Percentiles rank a stretch among this genome's conserved stretches.
These are phyloP conservation scores for Anser cygnoides DNA, from an alignment of 2,113 vertebrate species.

Conservation along the genomic window DNA sequence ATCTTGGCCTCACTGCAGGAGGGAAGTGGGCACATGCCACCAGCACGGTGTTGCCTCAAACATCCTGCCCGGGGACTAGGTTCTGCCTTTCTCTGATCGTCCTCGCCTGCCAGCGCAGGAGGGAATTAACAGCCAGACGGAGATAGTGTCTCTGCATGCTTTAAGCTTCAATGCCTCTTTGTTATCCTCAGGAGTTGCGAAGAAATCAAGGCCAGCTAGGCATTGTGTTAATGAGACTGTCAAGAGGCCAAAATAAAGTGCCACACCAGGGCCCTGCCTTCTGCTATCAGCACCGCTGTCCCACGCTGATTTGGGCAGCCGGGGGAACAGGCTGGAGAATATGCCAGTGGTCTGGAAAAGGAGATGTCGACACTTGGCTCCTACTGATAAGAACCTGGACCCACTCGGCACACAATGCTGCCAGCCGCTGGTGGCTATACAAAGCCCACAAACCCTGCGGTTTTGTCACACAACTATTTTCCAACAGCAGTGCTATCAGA, in stretches of 20 bases:
- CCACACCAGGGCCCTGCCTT: neutral
- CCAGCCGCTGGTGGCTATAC: neutral
- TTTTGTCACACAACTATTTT: slow-evolving; percentile 20
- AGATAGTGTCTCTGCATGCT: neutral
- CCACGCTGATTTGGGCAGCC: neutral
- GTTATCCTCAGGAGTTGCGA: neutral
- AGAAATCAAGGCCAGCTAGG: neutral
- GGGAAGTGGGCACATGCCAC: neutral
- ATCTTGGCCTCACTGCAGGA: neutral
- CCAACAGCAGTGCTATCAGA: slow-evolving; percentile 9
- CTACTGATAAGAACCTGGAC: slow-evolving; percentile 24
- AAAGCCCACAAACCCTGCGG: neutral
- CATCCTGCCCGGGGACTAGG: fast-evolving
- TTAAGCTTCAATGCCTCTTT: neutral
- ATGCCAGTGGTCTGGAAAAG: slow-evolving; percentile 25
- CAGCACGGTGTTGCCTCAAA: neutral
- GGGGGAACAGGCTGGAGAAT: neutral
- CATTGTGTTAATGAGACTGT: neutral
- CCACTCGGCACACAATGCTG: neutral
- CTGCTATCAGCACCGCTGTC: slow-evolving; percentile 25
- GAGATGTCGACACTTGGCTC: slow-evolving; percentile 13
- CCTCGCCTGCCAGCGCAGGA: neutral
- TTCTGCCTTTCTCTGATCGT: neutral
- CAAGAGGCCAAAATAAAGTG: slow-evolving; percentile 37
- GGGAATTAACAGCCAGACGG: neutral